Percentiles rank a stretch among this genome's conserved stretches.
These are phyloP conservation scores for Phrynosoma platyrhinos DNA, from an alignment of 2,113 vertebrate genomes.

Conservation along the genomic window DNA sequence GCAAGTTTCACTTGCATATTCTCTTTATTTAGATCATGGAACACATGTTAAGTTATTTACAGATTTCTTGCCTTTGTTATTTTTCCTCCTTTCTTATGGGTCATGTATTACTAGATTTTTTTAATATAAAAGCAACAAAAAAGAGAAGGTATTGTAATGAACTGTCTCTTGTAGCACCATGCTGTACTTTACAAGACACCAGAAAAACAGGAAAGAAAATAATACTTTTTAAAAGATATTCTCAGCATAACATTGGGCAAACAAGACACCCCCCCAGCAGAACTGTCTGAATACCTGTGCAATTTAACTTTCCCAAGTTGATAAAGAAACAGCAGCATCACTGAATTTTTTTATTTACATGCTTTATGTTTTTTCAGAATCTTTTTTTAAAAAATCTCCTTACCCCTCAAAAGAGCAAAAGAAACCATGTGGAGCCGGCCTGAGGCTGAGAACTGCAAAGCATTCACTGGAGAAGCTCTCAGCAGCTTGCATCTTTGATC, in stretches of 20 bases:
- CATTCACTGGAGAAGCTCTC: conserved; percentile 5
- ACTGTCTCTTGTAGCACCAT: neutral
- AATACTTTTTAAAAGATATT: neutral
- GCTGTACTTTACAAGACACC: neutral
- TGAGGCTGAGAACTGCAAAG: conserved; percentile 12
- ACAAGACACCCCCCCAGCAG: neutral
- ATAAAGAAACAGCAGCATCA: neutral
- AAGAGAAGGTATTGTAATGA: neutral
- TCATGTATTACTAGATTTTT: neutral
- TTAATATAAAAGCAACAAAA: neutral
- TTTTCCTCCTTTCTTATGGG: neutral
- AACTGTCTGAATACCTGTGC: conserved; percentile 1
- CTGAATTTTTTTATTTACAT: conserved; percentile 1
- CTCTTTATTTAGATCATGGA: neutral
- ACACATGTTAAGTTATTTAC: neutral
- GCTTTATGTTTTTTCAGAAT: conserved; percentile 7
- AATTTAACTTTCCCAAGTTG: conserved; percentile 17
- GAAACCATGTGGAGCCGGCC: conserved; percentile 7
- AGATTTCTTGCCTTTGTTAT: neutral
- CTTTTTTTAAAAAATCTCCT: conserved; percentile 12
- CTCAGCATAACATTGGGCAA: neutral
- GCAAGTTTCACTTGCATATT: neutral
- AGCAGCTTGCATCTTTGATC: conserved; percentile 21
- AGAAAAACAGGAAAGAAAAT: neutral
- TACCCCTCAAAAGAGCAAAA: conserved; percentile 9